Conservation (phyloP, 2,888 invertebrate genomes). For the Pheosia gnoma region DNA sequence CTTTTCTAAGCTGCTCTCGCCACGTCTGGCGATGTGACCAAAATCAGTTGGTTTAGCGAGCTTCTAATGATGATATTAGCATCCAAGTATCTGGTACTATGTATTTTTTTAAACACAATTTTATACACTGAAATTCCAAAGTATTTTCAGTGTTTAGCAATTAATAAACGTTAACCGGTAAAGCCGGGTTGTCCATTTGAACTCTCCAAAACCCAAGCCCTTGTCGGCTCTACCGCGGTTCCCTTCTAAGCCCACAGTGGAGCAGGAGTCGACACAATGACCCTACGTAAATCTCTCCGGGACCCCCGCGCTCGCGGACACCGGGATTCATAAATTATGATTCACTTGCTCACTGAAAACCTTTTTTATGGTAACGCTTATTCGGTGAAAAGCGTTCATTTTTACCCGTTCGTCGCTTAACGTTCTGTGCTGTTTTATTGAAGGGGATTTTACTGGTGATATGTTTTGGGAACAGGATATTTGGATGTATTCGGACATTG, state of each 20-base stretch:
- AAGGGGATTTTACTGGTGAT: slow-evolving; percentile 33
- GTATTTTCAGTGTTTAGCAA: too few relatives aligned
- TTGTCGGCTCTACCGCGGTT: slow-evolving; percentile 17
- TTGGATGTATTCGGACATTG: slow-evolving; percentile 28
- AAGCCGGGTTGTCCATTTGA: background rate
- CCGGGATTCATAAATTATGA: slow-evolving; percentile 84
- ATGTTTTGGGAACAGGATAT: slow-evolving; percentile 16
- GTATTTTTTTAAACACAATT: too few relatives aligned
- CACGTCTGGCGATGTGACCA: too few relatives aligned
- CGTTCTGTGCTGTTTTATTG: slow-evolving; percentile 52
- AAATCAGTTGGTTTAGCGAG: too few relatives aligned
- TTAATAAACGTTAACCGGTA: too few relatives aligned
- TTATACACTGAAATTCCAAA: too few relatives aligned
- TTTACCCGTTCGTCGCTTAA: slow-evolving; percentile 69
- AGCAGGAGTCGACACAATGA: slow-evolving; percentile 75
- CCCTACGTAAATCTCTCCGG: slow-evolving; percentile 78
- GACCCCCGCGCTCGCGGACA: slow-evolving; percentile 58
- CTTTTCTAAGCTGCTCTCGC: too few relatives aligned
- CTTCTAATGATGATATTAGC: too few relatives aligned
- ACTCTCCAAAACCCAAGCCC: slow-evolving; percentile 7
- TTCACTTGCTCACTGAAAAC: slow-evolving; percentile 84
- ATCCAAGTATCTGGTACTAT: too few relatives aligned
- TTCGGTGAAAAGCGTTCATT: slow-evolving; percentile 76
- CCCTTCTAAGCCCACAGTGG: slow-evolving; percentile 49
- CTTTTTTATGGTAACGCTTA: slow-evolving; percentile 83